Base-by-base conservation (phyloP, 1,140 invertebrate species). In the Neuroterus valhalla region DNA sequence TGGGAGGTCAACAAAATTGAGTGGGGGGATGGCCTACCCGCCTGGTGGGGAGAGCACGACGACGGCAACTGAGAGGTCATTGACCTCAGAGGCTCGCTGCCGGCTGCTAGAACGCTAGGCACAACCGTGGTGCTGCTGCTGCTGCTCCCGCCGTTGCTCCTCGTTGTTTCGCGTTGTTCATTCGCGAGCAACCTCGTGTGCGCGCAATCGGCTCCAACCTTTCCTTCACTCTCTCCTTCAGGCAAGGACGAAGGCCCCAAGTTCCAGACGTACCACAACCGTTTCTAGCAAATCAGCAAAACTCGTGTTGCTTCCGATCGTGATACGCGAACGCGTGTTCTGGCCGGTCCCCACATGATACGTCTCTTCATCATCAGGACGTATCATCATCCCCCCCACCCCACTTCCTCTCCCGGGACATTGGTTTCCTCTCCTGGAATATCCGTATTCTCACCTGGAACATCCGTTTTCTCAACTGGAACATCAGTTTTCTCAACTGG, bases 71-170 rank as follows among this genome's bases (percentile, higher is more conserved):
- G 83, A 83, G 84, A 88, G 87, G 89, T 89, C 89, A 87, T 90
- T 89, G 89, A 89, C 89, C 89, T 80, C 80, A 88, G 87, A 87
- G 86, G 88, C 87, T 88, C 82, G 87, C 85, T 89, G 87, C 87
- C 88, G 87, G 87, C 89, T 89, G 89, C 85, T 88, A 62, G 85
- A 77, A 75, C 75, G 74, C 72, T 80, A 74, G 74, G 79, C 71
- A 76, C 70, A 75, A 75, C 70, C 79, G 79, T 75, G 77, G 76
- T 77, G 79, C 79, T 75, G 77, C 77, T 74, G 76, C 68, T 71
- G 68, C 52, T 71, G 48, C 46, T 62, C 48, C 52, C 45, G 46
- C 46, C 42, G 75, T 45, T 19, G 78, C 50, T 38, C 50, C 70
- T 71, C 70, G 71, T 62, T 62, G 55, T 62, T 62, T 23, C 55